Percentiles rank a stretch among this genome's conserved stretches.
Conservation (phyloP, 1,140 invertebrate genomes). For the Pseudomyrmex pallidus region DNA sequence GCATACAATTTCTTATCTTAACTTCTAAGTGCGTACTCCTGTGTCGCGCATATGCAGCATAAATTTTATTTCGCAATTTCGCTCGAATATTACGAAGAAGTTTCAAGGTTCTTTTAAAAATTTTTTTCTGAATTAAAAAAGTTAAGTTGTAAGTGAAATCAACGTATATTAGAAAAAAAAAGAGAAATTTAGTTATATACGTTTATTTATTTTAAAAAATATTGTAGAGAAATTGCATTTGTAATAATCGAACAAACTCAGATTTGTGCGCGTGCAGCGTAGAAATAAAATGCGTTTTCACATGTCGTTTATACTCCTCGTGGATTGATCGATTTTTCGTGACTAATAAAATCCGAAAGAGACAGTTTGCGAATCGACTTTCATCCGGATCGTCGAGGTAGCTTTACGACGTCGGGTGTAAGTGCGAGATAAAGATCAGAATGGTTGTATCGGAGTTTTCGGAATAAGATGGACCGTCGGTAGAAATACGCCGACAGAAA, state of each 20-base stretch:
- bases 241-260: no score
- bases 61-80: not conserved
- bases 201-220: no score
- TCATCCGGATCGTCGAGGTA: not conserved
- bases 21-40: not conserved
- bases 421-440: conserved; percentile 21
- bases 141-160: no score
- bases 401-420: not conserved
- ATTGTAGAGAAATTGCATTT: no score
- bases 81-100: no score
- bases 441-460: conserved; percentile 30
- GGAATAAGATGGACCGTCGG: conserved; percentile 25
- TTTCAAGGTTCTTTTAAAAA: no score
- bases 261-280: not conserved
- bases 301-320: no score
- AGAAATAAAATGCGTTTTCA: not conserved
- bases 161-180: no score
- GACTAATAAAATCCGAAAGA: not conserved
- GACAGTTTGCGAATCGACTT: not conserved
- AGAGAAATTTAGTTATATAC: no score
- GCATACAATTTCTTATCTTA: conserved; percentile 3
- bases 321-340: not conserved
- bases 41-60: not conserved
- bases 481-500: conserved; percentile 27
- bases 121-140: no score